A percentile compares a stretch with the other conserved stretches of the same genome.
phyloP scores from a whole-genome alignment of 2,797 vertebrate species.

The Falco concolor region DNA sequence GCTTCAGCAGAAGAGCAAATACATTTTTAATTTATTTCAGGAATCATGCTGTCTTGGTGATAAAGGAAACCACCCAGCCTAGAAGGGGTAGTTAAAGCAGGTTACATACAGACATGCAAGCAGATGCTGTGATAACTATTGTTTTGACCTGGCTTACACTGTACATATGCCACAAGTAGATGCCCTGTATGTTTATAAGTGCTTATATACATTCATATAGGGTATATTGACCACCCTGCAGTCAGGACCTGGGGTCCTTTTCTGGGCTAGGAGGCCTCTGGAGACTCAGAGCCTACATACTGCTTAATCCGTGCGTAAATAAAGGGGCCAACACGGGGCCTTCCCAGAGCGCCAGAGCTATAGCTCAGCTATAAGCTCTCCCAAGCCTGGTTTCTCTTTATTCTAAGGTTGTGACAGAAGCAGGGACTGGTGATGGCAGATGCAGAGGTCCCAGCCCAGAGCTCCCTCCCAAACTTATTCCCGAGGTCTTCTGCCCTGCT shows the following conservation, averaged over 20 bases:
- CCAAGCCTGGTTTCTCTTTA: not conserved
- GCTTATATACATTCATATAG: accelerated
- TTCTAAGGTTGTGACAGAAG: not conserved
- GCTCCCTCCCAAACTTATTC: not conserved
- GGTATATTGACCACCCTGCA: not conserved
- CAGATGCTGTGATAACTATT: not conserved
- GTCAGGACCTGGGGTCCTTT: not conserved
- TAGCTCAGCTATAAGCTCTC: not conserved
- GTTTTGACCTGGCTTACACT: not conserved
- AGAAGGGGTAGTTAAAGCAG: not conserved
- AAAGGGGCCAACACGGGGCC: not conserved
- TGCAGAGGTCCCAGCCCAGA: not conserved
- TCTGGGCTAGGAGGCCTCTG: not conserved
- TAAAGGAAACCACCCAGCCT: not conserved
- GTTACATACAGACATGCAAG: not conserved
- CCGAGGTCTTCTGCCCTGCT: not conserved
- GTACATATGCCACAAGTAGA: not conserved
- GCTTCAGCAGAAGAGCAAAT: not conserved
- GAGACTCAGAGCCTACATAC: not conserved
- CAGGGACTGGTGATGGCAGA: not conserved
- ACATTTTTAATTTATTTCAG: not conserved
- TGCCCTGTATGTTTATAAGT: not conserved
- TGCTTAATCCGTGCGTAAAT: not conserved
- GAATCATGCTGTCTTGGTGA: not conserved
- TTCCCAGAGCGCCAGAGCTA: not conserved